Evolutionary conservation across 1,140 invertebrate genomes (phyloP), one percentile per base, ranked within the genome.

Genomic region (Drosophila pectinifera): DNA sequence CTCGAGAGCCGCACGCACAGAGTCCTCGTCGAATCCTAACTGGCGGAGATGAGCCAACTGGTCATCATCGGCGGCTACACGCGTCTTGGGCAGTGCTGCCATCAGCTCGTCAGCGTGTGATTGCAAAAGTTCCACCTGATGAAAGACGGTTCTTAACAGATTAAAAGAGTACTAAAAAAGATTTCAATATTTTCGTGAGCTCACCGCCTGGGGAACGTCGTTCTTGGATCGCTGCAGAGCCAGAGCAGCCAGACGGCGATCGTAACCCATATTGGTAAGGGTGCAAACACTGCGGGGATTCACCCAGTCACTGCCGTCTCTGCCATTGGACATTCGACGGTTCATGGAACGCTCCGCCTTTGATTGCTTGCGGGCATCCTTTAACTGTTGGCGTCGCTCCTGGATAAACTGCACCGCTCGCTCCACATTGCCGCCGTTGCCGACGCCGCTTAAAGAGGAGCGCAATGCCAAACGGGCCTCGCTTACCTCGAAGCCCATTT

Each of bases 181-280:
- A 20, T 13, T 38, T 4, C 4, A 26, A 14, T 24, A 13, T 1
- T 16, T 28, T 41, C 0, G 1, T 10, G 16, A 4, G 41, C 95
- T 93, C 41, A 96, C 93, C 22, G 96, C 95, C 39, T 93, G 91
- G 2, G 93, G 93, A 4, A 96, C 93, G 85, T 95, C 93, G 92
- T 96, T 96, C 76, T 96, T 95, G 14, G 93, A 91, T 65, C 94
- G 93, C 65, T 94, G 93, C 18, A 97, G 90, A 1, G 96, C 96
- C 10, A 92, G 72, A 0, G 93, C 81, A 3, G 95, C 94, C 11
- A 94, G 85, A 6, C 93, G 91, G 4, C 93, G 93, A 10, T 93
- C 76, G 92, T 93, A 96, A 0, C 96, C 96, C 96, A 96, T 96
- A 34, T 93, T 93, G 26, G 94, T 92, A 22, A 96, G 72, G 48